Percentiles rank a stretch among this genome's conserved stretches.
Conservation (phyloP, 2,797 vertebrate genomes). For the Ateles fusciceps region DNA sequence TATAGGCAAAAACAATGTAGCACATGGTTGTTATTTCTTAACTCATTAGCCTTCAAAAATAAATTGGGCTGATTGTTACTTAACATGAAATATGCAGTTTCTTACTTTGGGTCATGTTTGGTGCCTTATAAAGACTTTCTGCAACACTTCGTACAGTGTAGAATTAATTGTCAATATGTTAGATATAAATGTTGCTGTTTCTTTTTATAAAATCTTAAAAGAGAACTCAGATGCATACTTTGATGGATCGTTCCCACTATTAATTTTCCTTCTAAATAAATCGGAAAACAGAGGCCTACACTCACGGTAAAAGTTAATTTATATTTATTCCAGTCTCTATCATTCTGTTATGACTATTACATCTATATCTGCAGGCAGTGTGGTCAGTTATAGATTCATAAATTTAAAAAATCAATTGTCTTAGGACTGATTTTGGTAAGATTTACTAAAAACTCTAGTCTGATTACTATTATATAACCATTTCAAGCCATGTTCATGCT, state of each 20-base stretch:
- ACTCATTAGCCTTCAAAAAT: slow-evolving; percentile 29
- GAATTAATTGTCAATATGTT: slow-evolving; percentile 43
- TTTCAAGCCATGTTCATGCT: neutral
- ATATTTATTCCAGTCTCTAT: neutral
- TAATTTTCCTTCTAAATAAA: slow-evolving; percentile 1
- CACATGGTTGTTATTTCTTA: slow-evolving; percentile 39
- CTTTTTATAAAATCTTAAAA: slow-evolving; percentile 30
- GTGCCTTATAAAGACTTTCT: slow-evolving; percentile 38
- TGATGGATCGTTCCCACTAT: neutral
- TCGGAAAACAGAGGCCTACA: slow-evolving; percentile 23
- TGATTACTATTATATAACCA: neutral
- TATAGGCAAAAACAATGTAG: slow-evolving; percentile 42
- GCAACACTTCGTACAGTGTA: neutral
- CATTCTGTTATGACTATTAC: neutral
- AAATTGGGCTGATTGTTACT: neutral
- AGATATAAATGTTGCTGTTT: neutral
- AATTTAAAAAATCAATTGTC: neutral
- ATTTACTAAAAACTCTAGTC: neutral
- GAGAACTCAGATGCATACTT: neutral
- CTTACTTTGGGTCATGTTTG: slow-evolving; percentile 13
- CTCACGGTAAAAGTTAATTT: neutral
- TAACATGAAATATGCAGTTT: slow-evolving; percentile 29
- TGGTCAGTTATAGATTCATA: neutral
- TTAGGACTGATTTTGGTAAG: neutral
- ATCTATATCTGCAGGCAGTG: neutral